phyloP scores from a whole-genome alignment of 1,140 invertebrate species.

The Aphis craccivora region DNA sequence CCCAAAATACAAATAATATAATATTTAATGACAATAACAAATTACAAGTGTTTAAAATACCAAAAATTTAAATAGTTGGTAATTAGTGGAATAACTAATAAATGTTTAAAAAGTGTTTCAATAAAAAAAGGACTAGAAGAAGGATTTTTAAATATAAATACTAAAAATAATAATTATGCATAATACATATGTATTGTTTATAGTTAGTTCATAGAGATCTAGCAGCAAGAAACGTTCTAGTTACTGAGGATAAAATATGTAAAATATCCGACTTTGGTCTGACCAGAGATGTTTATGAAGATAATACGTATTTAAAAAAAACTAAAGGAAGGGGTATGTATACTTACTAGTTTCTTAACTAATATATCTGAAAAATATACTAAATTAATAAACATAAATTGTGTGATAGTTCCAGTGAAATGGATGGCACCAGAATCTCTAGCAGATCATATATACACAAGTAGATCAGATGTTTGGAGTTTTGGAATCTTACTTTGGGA shows the following conservation, averaged over 20 bases:
- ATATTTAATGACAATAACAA: too few relatives aligned
- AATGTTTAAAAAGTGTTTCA: not conserved
- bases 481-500: conserved; percentile 98
- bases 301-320: conserved; percentile 81
- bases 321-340: conserved; percentile 75
- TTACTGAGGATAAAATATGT: conserved; percentile 90
- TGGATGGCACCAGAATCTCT: conserved; percentile 98
- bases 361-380: not conserved
- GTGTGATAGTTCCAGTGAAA: conserved; percentile 71
- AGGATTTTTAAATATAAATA: not conserved
- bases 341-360: not conserved
- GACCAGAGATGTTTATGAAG: conserved; percentile 96
- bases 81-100: too few relatives aligned
- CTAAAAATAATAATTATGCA: not conserved
- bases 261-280: conserved; percentile 97
- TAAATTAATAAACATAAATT: not conserved
- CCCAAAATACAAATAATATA: not conserved
- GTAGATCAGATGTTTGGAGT: conserved; percentile 94
- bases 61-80: not conserved
- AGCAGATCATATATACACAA: conserved; percentile 92
- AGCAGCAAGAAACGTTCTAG: conserved; percentile 97
- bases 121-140: not conserved
- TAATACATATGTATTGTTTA: conserved; percentile 73
- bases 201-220: conserved; percentile 98
- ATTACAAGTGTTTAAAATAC: not conserved